Conservation (phyloP, 2,113 vertebrate genomes). For the Microtus oregoni region DNA sequence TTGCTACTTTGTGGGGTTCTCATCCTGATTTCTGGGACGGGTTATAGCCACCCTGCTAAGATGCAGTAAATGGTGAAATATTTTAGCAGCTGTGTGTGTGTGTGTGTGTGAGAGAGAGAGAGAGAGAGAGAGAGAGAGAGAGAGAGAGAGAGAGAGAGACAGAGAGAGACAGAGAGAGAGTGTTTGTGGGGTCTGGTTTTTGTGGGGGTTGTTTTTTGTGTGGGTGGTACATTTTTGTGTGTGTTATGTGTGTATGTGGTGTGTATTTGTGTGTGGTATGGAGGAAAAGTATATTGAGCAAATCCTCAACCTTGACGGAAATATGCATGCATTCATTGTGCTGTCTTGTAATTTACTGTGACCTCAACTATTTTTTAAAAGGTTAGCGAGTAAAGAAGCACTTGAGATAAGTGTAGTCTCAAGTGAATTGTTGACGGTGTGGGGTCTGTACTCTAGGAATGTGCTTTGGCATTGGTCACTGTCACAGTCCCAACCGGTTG, state of each 20-base stretch:
- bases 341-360: not conserved
- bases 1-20: not conserved
- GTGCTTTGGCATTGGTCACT: not conserved
- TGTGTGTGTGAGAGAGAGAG: not conserved
- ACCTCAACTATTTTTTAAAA: not conserved
- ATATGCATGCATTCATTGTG: not conserved
- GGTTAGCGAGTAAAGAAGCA: not conserved
- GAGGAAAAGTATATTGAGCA: not conserved
- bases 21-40: not conserved
- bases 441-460: not conserved
- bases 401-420: not conserved
- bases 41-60: not conserved
- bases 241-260: not conserved
- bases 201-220: not conserved
- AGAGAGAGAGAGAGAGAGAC: no score
- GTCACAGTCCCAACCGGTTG: not conserved
- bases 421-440: not conserved
- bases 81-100: rapidly evolving
- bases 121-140: no score
- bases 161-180: no score
- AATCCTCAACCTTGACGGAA: not conserved
- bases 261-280: not conserved
- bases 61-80: not conserved
- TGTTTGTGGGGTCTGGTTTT: no score
- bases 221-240: not conserved